phyloP scores from a whole-genome alignment of 2,113 vertebrate species.

The Labeo rohita region DNA sequence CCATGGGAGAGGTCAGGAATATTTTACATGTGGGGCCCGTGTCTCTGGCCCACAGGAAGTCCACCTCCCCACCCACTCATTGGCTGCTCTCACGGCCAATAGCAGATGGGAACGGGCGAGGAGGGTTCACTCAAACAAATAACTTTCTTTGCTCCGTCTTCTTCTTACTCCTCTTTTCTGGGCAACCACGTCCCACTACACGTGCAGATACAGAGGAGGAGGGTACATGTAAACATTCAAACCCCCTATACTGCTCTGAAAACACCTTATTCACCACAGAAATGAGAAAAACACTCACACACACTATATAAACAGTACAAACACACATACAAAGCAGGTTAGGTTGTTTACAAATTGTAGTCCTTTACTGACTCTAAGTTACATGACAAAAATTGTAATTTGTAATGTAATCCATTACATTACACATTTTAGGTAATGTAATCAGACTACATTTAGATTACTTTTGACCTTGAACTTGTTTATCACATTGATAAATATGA shows the following conservation, averaged over 20 bases:
- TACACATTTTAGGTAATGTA: no score
- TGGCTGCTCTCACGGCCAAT: constrained; percentile 56
- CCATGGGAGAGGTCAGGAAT: constrained; percentile 57
- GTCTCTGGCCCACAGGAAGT: constrained; percentile 60
- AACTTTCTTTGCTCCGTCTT: neutral
- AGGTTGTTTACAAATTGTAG: no score
- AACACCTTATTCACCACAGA: neutral
- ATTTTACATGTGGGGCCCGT: constrained; percentile 55
- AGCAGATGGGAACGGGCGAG: constrained; percentile 31
- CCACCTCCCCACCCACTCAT: constrained; percentile 59
- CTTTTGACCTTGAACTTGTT: no score
- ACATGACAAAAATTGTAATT: no score
- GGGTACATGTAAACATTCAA: constrained; percentile 6
- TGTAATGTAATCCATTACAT: no score
- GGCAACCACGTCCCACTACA: constrained; percentile 19
- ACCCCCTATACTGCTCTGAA: neutral
- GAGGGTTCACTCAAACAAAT: constrained; percentile 56
- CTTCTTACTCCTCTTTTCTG: constrained; percentile 6
- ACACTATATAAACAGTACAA: no score
- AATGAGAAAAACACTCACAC: neutral
- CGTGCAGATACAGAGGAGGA: neutral
- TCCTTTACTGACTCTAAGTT: no score
- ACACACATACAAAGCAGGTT: no score
- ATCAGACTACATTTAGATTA: no score
- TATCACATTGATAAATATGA: no score